These are phyloP conservation scores for Semnornis frantzii DNA, from an alignment of 2,113 vertebrate genomes.

Conservation along the genomic window DNA sequence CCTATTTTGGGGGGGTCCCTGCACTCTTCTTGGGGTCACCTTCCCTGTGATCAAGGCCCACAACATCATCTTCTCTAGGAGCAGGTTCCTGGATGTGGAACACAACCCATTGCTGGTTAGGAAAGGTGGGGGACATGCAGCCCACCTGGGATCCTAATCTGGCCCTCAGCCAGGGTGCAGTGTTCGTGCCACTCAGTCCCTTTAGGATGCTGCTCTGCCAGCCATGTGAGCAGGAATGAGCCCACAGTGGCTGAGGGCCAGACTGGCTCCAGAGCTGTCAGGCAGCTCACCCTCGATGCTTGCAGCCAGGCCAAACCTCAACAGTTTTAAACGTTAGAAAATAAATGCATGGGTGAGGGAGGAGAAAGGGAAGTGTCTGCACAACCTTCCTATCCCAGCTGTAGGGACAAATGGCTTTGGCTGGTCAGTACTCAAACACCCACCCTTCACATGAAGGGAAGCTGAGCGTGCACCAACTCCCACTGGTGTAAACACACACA, in stretches of 20 bases:
- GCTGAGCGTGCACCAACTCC: neutral
- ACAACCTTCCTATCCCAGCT: neutral
- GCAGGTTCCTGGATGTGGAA: accelerated
- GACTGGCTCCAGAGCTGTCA: neutral
- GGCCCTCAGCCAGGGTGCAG: neutral
- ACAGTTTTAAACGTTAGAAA: neutral
- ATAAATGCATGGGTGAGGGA: accelerated
- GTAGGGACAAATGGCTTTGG: neutral
- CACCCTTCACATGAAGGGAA: neutral
- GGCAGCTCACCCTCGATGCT: neutral
- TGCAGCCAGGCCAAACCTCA: accelerated
- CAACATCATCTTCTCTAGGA: neutral
- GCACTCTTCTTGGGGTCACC: accelerated
- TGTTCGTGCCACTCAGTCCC: accelerated
- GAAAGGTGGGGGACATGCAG: neutral
- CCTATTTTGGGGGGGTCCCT: accelerated
- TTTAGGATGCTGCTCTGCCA: neutral
- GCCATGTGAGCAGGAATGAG: neutral
- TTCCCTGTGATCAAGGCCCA: neutral
- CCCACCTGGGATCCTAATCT: neutral
- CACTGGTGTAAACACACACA: neutral
- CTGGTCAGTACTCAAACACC: neutral
- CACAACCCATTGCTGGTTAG: neutral
- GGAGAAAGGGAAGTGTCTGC: neutral
- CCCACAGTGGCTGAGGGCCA: accelerated